A percentile compares a stretch with the other conserved stretches of the same genome.
Evolutionary conservation across 2,797 vertebrate genomes (phyloP).

Genomic region (Sebastiscus tertius): DNA sequence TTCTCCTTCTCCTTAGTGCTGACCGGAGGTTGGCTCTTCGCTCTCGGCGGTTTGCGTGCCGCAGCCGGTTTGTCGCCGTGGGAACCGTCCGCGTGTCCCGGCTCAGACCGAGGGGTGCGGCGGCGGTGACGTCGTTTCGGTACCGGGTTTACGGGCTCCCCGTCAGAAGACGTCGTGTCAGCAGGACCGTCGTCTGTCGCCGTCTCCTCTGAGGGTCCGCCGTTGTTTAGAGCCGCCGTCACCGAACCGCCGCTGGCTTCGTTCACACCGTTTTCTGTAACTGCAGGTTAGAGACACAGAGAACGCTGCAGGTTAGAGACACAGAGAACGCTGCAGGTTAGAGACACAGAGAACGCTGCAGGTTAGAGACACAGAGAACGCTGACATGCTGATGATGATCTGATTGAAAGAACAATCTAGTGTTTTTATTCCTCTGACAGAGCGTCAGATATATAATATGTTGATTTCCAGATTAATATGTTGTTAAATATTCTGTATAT

Average conservation of each 20-base stretch:
- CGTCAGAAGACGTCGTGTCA: slow-evolving; percentile 51
- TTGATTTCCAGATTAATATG: not conserved
- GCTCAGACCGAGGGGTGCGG: slow-evolving; percentile 53
- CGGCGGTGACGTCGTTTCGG: slow-evolving; percentile 44
- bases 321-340: no score
- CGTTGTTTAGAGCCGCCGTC: not conserved
- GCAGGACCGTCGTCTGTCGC: slow-evolving; percentile 55
- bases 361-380: no score
- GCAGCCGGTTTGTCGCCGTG: slow-evolving; percentile 70
- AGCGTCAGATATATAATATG: no score
- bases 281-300: not conserved
- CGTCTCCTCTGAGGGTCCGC: slow-evolving; percentile 13
- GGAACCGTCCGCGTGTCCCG: slow-evolving; percentile 62
- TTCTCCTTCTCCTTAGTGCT: slow-evolving; percentile 79
- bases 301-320: no score
- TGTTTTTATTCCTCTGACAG: no score
- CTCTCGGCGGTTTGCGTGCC: slow-evolving; percentile 76
- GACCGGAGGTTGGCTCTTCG: slow-evolving; percentile 79
- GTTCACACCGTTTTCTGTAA: slow-evolving; percentile 52
- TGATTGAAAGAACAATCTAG: no score
- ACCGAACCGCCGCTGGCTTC: slow-evolving; percentile 9
- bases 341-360: no score
- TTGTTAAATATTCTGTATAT: not conserved
- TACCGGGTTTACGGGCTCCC: slow-evolving; percentile 27
- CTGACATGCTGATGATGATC: no score